A percentile compares a stretch with the other conserved stretches of the same genome.
Conservation (phyloP, 2,113 vertebrate genomes). For the Myotis brandtii region DNA sequence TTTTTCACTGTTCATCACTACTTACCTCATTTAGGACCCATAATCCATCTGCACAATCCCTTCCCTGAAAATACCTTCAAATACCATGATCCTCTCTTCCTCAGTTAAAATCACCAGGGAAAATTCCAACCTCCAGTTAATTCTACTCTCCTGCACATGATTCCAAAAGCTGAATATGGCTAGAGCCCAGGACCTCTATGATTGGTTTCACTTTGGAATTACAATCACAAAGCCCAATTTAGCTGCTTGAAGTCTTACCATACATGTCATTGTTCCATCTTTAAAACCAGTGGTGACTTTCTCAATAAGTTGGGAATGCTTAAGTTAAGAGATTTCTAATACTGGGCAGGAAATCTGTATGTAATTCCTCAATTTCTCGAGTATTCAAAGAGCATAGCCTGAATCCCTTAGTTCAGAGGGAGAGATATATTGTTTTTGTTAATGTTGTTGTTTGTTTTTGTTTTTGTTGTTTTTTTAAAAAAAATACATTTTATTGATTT, state of each 20-base stretch:
- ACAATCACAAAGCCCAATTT: background rate
- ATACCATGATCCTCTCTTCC: background rate
- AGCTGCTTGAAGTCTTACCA: background rate
- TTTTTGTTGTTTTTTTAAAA: too few species aligned
- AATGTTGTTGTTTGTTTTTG: too few species aligned
- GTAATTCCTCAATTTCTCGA: background rate
- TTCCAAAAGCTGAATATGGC: background rate
- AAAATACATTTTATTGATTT: too few species aligned
- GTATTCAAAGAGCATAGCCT: background rate
- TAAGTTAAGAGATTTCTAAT: background rate
- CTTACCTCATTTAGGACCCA: background rate
- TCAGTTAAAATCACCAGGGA: background rate
- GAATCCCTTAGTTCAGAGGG: background rate
- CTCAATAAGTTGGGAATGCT: background rate
- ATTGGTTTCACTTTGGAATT: conserved; percentile 5
- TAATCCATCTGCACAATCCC: background rate
- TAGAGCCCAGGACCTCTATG: background rate
- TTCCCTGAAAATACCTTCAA: background rate
- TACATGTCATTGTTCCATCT: background rate
- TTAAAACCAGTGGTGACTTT: conserved; percentile 32
- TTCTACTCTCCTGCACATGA: background rate
- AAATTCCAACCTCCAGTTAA: background rate
- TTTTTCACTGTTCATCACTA: background rate
- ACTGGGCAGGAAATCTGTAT: background rate
- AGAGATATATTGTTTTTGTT: background rate